Base-by-base conservation (phyloP, 2,888 invertebrate genomes). In the Vesta saturnalis region DNA sequence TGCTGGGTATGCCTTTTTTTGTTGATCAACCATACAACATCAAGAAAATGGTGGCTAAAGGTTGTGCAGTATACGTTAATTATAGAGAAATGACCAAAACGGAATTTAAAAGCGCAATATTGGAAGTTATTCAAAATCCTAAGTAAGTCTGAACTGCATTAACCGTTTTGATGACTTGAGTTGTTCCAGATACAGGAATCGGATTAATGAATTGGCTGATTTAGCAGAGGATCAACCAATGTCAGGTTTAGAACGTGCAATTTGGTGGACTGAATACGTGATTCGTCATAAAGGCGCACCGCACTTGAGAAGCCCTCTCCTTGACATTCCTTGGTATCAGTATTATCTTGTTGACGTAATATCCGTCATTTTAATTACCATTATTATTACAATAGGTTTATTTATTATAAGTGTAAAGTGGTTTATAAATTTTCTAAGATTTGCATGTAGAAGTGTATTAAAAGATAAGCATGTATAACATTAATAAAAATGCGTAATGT, bases 191-290 rank as follows among this genome's bases (percentile, higher is more conserved):
- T 80, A 77, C 58, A 75, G 71, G 43, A 49, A 69, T 18, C 74
- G 72, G 23, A 66, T 72, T 5, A 54, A 19, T 2, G 60, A 72
- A 23, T 49, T 49, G 49, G 16, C 49, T 10, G 49, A 49, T 5
- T 49, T 49, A 12, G 49, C 49, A 5, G 10, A 49, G 73, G 93
- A 94, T 79, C 92, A 94, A 75, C 90, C 91, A 47, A 90, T 92
- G 76, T 88, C 90, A 1, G 92, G 94, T 0, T 83, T 92, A 69
- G 91, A 92, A 73, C 87, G 91, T 68, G 94, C 93, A 0, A 87
- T 94, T 4, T 94, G 92, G 84, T 94, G 94, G 93, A 94, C 94
- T 0, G 95, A 95, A 79, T 94, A 95, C 77, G 92, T 95, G 0
- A 86, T 94, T 10, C 87, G 93, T 54, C 92, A 95, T 77, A 90